Evolutionary conservation across 1,140 invertebrate genomes (phyloP).

Genomic region (Steinernema khuongi): DNA sequence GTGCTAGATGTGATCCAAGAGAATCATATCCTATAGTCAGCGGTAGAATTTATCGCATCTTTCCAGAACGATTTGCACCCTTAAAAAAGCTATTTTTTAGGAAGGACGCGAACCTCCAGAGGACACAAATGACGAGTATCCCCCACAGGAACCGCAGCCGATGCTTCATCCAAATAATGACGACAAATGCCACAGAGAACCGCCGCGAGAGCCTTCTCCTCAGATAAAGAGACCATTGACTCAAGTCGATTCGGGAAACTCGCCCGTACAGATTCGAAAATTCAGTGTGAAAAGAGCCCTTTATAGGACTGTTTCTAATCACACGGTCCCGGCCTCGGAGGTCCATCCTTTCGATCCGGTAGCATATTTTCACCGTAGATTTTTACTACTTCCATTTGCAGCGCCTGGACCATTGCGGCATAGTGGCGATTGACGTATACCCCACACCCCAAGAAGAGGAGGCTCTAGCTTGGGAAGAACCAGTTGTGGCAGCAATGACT

Average conservation of each 20-base stretch:
- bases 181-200: background rate
- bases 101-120: slow-evolving; percentile 54
- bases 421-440: background rate
- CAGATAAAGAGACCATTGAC: too few species aligned
- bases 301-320: background rate
- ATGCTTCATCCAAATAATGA: background rate
- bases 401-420: background rate
- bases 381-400: too few species aligned
- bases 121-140: slow-evolving; percentile 50
- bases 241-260: too few species aligned
- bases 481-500: background rate
- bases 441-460: background rate
- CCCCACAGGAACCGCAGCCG: background rate
- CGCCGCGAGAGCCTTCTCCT: background rate
- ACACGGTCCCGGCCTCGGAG: background rate
- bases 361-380: too few species aligned
- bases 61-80: too few species aligned
- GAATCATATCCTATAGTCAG: too few species aligned
- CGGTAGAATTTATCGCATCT: too few species aligned
- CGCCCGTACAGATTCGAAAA: background rate
- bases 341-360: background rate
- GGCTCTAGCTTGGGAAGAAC: background rate
- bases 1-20: background rate
- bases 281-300: background rate
- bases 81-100: slow-evolving; percentile 27